Percentiles rank a stretch among this genome's conserved stretches.
Conservation (phyloP, 2,113 vertebrate species). For the Odontesthes bonariensis region DNA sequence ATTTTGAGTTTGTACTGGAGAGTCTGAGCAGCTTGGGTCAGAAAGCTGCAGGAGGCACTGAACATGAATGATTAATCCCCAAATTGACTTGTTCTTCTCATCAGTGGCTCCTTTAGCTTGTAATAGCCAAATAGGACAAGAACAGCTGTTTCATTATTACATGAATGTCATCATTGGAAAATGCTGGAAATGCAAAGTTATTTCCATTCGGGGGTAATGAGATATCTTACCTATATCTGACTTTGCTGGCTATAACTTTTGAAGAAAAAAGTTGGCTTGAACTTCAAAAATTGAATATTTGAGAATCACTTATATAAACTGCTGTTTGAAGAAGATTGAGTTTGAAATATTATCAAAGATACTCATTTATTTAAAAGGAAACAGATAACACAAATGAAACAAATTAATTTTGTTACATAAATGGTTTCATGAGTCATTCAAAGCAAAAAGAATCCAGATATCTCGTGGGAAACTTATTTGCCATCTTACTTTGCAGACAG, state of each 20-base stretch:
- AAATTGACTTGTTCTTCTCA: slow-evolving; percentile 52
- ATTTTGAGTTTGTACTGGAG: slow-evolving; percentile 46
- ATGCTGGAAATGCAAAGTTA: slow-evolving; percentile 3
- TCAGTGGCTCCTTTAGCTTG: slow-evolving; percentile 22
- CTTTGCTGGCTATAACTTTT: slow-evolving; percentile 23
- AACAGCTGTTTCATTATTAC: slow-evolving; percentile 33
- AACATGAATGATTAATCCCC: slow-evolving; percentile 66
- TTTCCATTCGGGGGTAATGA: slow-evolving; percentile 23
- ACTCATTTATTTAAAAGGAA: slow-evolving; percentile 80
- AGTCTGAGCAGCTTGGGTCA: slow-evolving; percentile 59
- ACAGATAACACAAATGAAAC: slow-evolving; percentile 75
- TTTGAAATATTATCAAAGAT: slow-evolving; percentile 75
- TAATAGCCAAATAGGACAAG: slow-evolving; percentile 29
- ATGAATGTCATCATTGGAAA: not conserved
- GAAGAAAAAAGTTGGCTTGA: slow-evolving; percentile 51
- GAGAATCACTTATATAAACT: slow-evolving; percentile 14
- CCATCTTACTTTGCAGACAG: slow-evolving; percentile 42
- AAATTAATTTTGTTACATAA: slow-evolving; percentile 67
- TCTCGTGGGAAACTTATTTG: slow-evolving; percentile 53
- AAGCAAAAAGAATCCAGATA: slow-evolving; percentile 47
- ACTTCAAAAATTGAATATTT: slow-evolving; percentile 38
- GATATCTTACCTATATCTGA: slow-evolving; percentile 1
- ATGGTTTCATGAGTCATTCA: slow-evolving; percentile 72
- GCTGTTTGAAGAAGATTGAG: slow-evolving; percentile 56
- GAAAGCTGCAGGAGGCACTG: slow-evolving; percentile 29